Percentiles rank a stretch among this genome's conserved stretches.
Conservation (phyloP, 2,797 vertebrate species). For the Xenopus petersii region DNA sequence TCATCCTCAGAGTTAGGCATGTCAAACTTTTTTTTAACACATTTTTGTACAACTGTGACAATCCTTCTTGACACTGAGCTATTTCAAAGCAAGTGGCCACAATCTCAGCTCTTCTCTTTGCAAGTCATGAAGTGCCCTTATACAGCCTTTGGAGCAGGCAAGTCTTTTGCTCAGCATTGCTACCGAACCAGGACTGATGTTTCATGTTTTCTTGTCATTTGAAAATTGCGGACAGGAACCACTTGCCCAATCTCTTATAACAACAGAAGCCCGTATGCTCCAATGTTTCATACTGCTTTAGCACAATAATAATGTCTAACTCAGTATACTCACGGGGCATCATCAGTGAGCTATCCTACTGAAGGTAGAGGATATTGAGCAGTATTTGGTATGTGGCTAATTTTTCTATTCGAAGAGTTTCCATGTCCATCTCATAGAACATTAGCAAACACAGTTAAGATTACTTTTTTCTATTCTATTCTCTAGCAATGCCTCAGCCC, state of each 20-base stretch:
- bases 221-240: slow-evolving; percentile 5
- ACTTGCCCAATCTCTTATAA: slow-evolving; percentile 3
- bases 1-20: background rate
- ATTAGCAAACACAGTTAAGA: slow-evolving; percentile 10
- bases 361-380: too few species aligned
- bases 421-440: slow-evolving; percentile 9
- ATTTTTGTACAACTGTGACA: background rate
- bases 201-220: slow-evolving; percentile 13
- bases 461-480: slow-evolving; percentile 2
- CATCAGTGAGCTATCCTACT: background rate
- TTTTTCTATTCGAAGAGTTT: slow-evolving; percentile 7
- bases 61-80: slow-evolving; percentile 22
- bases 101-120: slow-evolving; percentile 13
- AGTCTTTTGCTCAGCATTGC: slow-evolving; percentile 6
- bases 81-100: slow-evolving; percentile 24
- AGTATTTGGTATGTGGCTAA: too few species aligned
- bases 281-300: background rate
- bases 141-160: slow-evolving; percentile 1
- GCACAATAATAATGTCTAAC: slow-evolving; percentile 1
- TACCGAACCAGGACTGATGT: slow-evolving; percentile 10
- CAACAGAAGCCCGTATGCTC: background rate
- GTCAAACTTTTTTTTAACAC: background rate
- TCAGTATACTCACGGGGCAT: slow-evolving; percentile 1
- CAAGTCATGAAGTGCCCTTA: slow-evolving; percentile 43
- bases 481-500: slow-evolving; percentile 36